phyloP scores from a whole-genome alignment of 2,797 vertebrate species.

The Tolypeutes matacus region DNA sequence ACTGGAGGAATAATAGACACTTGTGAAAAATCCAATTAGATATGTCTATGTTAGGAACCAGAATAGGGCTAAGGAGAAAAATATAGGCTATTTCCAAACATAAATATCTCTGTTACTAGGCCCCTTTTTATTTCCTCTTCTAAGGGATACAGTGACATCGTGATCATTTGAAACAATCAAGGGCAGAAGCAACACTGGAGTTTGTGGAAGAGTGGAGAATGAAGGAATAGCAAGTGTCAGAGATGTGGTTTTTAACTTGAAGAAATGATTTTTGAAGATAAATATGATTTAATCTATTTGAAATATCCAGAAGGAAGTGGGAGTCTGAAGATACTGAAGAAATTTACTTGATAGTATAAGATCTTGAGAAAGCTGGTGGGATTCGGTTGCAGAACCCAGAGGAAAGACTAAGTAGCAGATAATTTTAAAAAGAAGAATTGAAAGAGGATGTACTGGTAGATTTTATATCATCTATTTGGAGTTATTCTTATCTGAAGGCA shows the following conservation, averaged over 20 bases:
- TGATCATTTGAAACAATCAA: background rate
- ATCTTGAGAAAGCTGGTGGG: background rate
- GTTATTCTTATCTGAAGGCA: background rate
- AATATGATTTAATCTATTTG: slow-evolving; percentile 15
- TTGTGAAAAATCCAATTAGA: background rate
- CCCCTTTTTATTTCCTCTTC: background rate
- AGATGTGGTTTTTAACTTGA: background rate
- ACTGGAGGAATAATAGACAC: background rate
- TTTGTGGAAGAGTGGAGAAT: background rate
- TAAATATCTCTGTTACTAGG: background rate
- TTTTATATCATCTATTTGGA: background rate
- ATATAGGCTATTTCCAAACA: slow-evolving; percentile 13
- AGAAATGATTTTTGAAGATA: slow-evolving; percentile 16
- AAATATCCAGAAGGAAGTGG: background rate
- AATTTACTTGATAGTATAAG: background rate
- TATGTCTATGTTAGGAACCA: background rate
- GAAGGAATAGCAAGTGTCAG: background rate
- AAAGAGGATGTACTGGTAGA: background rate
- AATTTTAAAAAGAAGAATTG: background rate
- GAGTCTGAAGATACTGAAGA: background rate
- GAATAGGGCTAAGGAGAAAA: background rate
- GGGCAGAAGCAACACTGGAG: background rate
- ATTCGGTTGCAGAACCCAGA: background rate
- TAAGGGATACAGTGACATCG: background rate
- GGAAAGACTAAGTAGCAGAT: background rate